Conservation (phyloP, 1,140 invertebrate genomes). For the Cydia splendana region DNA sequence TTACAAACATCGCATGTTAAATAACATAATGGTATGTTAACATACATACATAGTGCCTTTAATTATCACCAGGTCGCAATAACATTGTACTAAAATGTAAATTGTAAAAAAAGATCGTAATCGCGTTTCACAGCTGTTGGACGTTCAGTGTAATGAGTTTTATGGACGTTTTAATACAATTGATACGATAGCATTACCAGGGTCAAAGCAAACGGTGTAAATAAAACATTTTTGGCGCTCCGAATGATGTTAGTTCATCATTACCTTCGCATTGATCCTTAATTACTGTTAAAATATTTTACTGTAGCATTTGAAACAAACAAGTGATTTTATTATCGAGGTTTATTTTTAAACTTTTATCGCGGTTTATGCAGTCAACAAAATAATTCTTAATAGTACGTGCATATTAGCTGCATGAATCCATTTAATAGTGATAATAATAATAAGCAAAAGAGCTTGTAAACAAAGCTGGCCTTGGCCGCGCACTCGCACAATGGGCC, state of each 20-base stretch:
- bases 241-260: neutral
- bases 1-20: slow-evolving; percentile 42
- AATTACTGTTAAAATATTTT: slow-evolving; percentile 20
- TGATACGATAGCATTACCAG: slow-evolving; percentile 51
- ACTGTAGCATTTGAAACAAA: slow-evolving; percentile 25
- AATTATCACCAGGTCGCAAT: slow-evolving; percentile 44
- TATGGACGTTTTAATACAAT: slow-evolving; percentile 56
- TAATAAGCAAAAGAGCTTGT: slow-evolving; percentile 59
- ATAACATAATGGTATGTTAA: slow-evolving; percentile 51
- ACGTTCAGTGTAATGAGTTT: slow-evolving; percentile 45
- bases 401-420: neutral
- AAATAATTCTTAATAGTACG: neutral
- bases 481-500: slow-evolving; percentile 66
- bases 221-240: neutral
- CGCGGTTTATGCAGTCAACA: neutral
- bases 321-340: neutral
- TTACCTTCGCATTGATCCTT: neutral
- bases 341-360: neutral
- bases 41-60: slow-evolving; percentile 45
- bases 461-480: slow-evolving; percentile 75
- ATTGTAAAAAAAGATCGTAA: slow-evolving; percentile 51
- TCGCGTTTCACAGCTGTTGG: slow-evolving; percentile 44
- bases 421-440: slow-evolving; percentile 38
- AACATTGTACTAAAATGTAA: slow-evolving; percentile 55
- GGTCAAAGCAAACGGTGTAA: slow-evolving; percentile 40